phyloP scores from a whole-genome alignment of 1,140 invertebrate species.

The Anoplophora glabripennis region DNA sequence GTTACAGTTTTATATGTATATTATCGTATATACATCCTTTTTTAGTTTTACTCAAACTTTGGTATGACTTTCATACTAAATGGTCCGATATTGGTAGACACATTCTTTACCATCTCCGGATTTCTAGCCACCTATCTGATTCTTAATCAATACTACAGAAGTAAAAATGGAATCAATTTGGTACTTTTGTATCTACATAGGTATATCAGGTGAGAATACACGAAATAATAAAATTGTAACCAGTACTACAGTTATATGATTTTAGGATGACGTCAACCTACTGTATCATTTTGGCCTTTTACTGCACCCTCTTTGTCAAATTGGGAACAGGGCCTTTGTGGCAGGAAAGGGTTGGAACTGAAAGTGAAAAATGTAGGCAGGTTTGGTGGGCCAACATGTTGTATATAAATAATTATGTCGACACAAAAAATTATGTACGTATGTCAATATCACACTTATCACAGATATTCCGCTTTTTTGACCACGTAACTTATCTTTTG shows the following conservation, averaged over 20 bases:
- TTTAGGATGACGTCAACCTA: constrained; percentile 69
- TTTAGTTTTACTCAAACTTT: constrained; percentile 34
- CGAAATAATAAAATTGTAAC: too few species aligned
- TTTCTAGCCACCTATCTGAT: constrained; percentile 63
- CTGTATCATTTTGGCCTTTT: constrained; percentile 64
- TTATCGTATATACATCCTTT: background rate
- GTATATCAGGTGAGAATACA: constrained; percentile 18
- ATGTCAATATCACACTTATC: background rate
- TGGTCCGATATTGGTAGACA: constrained; percentile 65
- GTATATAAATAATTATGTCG: constrained; percentile 81
- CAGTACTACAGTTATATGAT: too few species aligned
- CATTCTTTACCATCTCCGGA: constrained; percentile 69
- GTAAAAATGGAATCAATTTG: constrained; percentile 16
- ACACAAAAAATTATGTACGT: constrained; percentile 62
- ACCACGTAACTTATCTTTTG: too few species aligned
- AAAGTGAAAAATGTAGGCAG: constrained; percentile 63
- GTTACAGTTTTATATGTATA: background rate
- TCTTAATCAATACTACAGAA: constrained; percentile 40
- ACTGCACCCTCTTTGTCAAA: constrained; percentile 66
- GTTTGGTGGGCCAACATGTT: constrained; percentile 84
- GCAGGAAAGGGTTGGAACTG: constrained; percentile 57
- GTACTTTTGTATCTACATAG: constrained; percentile 22
- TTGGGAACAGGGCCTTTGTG: constrained; percentile 67
- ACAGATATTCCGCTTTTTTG: background rate
- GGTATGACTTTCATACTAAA: constrained; percentile 56